Evolutionary conservation across 2,888 invertebrate genomes (phyloP), one percentile per base, ranked within the genome.

Genomic region (Bibio marci): DNA sequence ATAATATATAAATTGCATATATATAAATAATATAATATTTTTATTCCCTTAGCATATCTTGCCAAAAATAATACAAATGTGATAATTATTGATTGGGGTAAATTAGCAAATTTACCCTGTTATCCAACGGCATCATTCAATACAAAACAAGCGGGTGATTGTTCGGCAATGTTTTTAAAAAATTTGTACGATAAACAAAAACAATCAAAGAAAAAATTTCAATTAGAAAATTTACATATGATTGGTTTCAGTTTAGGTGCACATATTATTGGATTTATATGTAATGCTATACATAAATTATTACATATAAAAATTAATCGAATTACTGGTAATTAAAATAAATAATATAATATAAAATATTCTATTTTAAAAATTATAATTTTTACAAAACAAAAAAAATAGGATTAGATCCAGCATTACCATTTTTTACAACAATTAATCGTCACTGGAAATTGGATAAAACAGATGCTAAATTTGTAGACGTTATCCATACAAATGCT

Each of bases 401-500:
- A 53, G 54, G 54, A 2, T 45, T 61, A 14, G 80, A 80, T 58
- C 79, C 80, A 0, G 80, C 80, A 0, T 64, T 77, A 59, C 80
- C 80, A 0, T 58, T 76, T 2, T 80, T 77, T 50, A 58, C 69
- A 4, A 67, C 69, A 27, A 62, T 69, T n/a, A 50, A 62, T 45
- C 49, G 53, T 27, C 58, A 65, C 31, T 62, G 69, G 32, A 76
- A 76, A 49, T 51, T 80, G 37, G 76, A 76, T 51, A 53, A 67
- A 2, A 56, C 61, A 1, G 79, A 80, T 49, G 80, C 77, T 0
- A 52, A 62, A 4, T 79, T 76, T 50, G 80, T 80, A 1, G 80
- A 80, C 51, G 71, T 79, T 3, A 65, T 77, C 36, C 80, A 80
- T 49, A 78, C 80, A 1, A 79, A 79, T 50, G 76, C 76, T 1